These are phyloP conservation scores for Dryoscopus gambensis DNA, from an alignment of 2,113 vertebrate genomes.

Conservation along the genomic window DNA sequence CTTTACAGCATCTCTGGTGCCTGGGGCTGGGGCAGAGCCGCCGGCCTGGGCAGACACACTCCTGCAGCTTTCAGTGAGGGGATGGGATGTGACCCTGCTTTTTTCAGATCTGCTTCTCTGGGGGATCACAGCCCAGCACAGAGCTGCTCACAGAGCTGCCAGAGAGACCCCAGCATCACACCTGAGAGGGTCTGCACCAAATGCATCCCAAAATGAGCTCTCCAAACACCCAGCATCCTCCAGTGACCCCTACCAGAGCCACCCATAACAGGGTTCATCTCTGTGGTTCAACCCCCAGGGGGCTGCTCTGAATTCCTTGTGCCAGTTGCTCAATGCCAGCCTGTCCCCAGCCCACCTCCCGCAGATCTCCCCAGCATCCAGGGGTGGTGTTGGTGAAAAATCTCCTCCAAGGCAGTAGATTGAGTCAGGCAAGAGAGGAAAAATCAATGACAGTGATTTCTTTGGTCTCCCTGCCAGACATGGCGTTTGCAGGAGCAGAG, in stretches of 20 bases:
- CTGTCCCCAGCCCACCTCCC: not conserved
- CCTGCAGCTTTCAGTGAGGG: not conserved
- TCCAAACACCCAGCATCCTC: not conserved
- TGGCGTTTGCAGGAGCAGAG: not conserved
- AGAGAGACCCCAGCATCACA: not conserved
- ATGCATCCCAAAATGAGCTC: not conserved
- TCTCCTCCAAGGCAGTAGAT: not conserved
- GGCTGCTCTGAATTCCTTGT: not conserved
- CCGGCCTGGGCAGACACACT: accelerated
- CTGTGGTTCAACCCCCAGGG: not conserved
- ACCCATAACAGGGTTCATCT: not conserved
- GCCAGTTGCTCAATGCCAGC: not conserved
- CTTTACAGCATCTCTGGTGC: not conserved
- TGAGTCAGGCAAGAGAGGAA: not conserved
- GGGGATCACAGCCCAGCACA: not conserved
- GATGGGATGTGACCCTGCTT: not conserved
- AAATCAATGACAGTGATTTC: not conserved
- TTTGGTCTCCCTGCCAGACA: not conserved
- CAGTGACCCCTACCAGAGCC: not conserved
- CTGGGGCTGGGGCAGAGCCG: not conserved
- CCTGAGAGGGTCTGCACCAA: accelerated
- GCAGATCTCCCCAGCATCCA: not conserved
- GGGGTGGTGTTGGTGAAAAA: not conserved
- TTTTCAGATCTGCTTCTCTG: not conserved
- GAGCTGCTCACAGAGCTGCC: not conserved